phyloP scores from a whole-genome alignment of 2,113 vertebrate genomes.

The Gallinago media region DNA sequence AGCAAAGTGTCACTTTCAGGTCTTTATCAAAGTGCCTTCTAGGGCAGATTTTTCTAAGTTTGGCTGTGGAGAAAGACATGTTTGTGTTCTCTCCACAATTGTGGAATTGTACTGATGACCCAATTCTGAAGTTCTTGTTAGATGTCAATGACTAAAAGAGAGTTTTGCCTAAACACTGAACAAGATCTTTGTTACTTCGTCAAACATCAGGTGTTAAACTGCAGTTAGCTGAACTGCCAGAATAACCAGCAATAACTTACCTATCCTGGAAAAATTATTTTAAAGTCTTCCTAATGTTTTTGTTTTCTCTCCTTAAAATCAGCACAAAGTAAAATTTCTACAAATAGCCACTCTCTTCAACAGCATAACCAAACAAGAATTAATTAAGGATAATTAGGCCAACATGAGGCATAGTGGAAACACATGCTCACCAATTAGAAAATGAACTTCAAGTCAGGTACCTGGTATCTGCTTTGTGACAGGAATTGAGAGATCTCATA shows the following conservation, averaged over 20 bases:
- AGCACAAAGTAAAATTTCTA: constrained; percentile 15
- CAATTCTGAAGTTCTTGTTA: not conserved
- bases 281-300: not conserved
- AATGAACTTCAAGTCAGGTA: not conserved
- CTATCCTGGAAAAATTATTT: not conserved
- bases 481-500: not conserved
- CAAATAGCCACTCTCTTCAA: not conserved
- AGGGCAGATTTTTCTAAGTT: not conserved
- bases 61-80: not conserved
- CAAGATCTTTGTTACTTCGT: not conserved
- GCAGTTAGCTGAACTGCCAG: not conserved
- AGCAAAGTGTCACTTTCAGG: not conserved
- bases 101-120: not conserved
- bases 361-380: constrained; percentile 3
- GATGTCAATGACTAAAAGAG: not conserved
- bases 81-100: not conserved
- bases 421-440: not conserved
- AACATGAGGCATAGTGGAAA: not conserved
- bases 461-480: not conserved
- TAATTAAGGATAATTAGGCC: constrained; percentile 35
- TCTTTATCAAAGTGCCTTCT: not conserved
- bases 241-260: not conserved
- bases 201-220: not conserved
- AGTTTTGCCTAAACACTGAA: not conserved
- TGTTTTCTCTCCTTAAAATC: constrained; percentile 1